Conservation (phyloP, 2,113 vertebrate species). For the Eulacestoma nigropectus region DNA sequence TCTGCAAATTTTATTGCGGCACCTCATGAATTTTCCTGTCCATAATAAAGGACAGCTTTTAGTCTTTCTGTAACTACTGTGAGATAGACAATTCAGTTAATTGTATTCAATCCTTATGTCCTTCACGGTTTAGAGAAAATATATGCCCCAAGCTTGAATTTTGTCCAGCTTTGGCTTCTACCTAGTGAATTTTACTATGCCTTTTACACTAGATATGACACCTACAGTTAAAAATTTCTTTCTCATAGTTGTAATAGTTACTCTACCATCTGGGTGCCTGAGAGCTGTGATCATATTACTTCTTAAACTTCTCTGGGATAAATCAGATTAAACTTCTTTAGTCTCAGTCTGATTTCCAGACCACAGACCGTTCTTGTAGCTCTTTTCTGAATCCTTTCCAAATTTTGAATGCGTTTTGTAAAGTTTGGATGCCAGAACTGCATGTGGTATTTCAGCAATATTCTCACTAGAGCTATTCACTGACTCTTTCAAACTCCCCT, state of each 20-base stretch:
- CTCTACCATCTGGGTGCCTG: background rate
- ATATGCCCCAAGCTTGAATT: background rate
- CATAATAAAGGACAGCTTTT: background rate
- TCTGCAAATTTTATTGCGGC: background rate
- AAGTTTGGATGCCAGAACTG: slow-evolving; percentile 32
- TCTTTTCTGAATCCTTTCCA: slow-evolving; percentile 37
- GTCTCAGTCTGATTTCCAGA: slow-evolving; percentile 50
- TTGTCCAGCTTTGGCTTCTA: background rate
- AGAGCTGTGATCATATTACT: slow-evolving; percentile 2
- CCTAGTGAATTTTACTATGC: background rate
- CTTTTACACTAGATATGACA: background rate
- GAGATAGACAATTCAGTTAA: background rate
- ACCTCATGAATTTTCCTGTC: background rate
- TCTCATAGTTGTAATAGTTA: background rate
- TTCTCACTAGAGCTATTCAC: slow-evolving; percentile 24
- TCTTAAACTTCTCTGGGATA: slow-evolving; percentile 27
- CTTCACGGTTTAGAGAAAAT: background rate
- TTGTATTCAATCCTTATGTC: background rate
- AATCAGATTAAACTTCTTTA: slow-evolving; percentile 48
- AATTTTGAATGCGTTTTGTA: background rate
- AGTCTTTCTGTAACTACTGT: background rate
- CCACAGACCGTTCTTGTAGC: slow-evolving; percentile 10
- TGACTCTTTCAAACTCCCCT: slow-evolving; percentile 1
- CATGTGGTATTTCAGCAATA: slow-evolving; percentile 28
- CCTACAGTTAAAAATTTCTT: background rate